These are phyloP conservation scores for Pantala flavescens DNA, from an alignment of 1,140 invertebrate species.

Conservation along the genomic window DNA sequence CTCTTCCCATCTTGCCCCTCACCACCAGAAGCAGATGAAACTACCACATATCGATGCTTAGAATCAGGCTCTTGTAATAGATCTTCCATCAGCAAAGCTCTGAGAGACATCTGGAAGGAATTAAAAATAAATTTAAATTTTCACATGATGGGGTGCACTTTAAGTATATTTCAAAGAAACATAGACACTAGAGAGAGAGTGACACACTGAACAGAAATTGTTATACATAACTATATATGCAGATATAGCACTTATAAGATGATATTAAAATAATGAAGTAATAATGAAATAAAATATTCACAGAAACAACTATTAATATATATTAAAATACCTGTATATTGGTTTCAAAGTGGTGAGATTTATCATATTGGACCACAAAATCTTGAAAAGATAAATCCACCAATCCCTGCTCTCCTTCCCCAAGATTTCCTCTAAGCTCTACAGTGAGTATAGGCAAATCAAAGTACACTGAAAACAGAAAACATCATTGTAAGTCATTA, in stretches of 20 bases:
- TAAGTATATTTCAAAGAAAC: background rate
- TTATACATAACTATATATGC: slow-evolving; percentile 13
- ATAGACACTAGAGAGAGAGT: background rate
- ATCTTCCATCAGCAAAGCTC: slow-evolving; percentile 81
- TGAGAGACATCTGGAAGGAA: slow-evolving; percentile 57
- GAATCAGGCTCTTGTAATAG: slow-evolving; percentile 63
- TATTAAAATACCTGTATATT: slow-evolving; percentile 46
- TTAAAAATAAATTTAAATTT: slow-evolving; percentile 17
- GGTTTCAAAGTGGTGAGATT: slow-evolving; percentile 51
- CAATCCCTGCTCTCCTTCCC: slow-evolving; percentile 51
- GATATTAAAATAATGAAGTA: no score
- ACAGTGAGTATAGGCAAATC: slow-evolving; percentile 61
- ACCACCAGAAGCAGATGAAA: slow-evolving; percentile 40
- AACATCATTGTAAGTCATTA: no score
- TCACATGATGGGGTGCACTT: slow-evolving; percentile 8
- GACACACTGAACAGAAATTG: slow-evolving; percentile 15
- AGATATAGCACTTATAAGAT: no score
- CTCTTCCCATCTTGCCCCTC: background rate
- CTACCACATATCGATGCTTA: slow-evolving; percentile 68
- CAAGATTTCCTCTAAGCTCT: slow-evolving; percentile 54
- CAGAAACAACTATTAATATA: no score
- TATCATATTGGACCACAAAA: slow-evolving; percentile 63
- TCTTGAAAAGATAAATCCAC: slow-evolving; percentile 75
- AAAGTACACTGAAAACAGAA: slow-evolving; percentile 45
- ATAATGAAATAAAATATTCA: no score